Percentiles rank a stretch among this genome's conserved stretches.
These are phyloP conservation scores for Bergia sp. DNA, from an alignment of 92 coral and sea anemone species.

Conservation along the genomic window DNA sequence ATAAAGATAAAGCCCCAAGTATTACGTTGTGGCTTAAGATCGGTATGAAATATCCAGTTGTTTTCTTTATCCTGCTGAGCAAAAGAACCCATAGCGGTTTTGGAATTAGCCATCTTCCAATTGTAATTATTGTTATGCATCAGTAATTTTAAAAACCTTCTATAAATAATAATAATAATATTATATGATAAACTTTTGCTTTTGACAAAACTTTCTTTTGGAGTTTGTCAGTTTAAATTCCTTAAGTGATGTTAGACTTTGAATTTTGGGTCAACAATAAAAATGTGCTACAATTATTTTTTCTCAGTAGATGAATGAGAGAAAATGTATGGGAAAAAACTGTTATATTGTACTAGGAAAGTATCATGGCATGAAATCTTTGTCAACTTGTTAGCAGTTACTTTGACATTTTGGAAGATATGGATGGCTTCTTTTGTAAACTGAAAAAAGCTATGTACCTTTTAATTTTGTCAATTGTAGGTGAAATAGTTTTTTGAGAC, in stretches of 20 bases:
- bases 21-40: neutral
- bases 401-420: too few species aligned
- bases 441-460: too few species aligned
- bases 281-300: too few species aligned
- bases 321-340: too few species aligned
- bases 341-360: too few species aligned
- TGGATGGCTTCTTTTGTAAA: too few species aligned
- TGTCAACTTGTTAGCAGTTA: too few species aligned
- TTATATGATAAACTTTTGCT: too few species aligned
- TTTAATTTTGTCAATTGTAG: neutral
- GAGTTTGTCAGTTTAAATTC: neutral
- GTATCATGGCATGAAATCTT: too few species aligned
- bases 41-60: neutral
- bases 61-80: neutral
- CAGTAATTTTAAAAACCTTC: neutral
- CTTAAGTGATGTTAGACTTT: neutral
- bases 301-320: neutral
- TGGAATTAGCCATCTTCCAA: neutral
- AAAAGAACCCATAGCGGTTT: slow-evolving; percentile 4
- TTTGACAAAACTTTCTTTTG: neutral
- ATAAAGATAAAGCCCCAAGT: neutral
- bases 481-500: too few species aligned
- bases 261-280: neutral
- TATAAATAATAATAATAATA: too few species aligned
- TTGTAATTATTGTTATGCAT: neutral